These are phyloP conservation scores for Megaceryle alcyon DNA, from an alignment of 2,797 vertebrate species.

Conservation along the genomic window DNA sequence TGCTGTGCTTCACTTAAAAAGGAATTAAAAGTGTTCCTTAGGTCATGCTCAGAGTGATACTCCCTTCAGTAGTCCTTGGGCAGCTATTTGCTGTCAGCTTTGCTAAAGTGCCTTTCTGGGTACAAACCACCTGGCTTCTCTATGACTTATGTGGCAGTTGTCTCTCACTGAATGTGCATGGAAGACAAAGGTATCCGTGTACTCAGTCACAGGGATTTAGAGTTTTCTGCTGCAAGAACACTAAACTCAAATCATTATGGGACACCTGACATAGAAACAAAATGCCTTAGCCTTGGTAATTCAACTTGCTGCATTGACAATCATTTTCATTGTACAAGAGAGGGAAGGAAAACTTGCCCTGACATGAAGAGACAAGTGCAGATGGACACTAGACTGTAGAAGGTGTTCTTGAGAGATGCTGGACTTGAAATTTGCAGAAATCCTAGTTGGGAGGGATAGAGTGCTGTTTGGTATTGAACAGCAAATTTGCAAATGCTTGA, in stretches of 20 bases:
- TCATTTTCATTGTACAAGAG: background rate
- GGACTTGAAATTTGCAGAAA: background rate
- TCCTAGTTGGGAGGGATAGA: background rate
- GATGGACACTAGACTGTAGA: background rate
- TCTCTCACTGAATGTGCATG: accelerated
- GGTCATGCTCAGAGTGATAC: no score
- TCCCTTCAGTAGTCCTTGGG: accelerated
- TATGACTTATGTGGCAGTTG: background rate
- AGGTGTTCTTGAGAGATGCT: background rate
- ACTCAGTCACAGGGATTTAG: accelerated
- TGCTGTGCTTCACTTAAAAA: background rate
- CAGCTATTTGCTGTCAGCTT: background rate
- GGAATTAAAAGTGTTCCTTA: background rate
- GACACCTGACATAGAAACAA: background rate
- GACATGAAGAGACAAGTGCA: background rate
- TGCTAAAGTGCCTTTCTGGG: accelerated
- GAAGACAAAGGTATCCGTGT: background rate
- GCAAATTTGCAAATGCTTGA: background rate
- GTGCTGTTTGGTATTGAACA: background rate
- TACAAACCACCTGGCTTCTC: accelerated
- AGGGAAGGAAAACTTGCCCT: background rate
- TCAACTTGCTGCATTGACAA: background rate
- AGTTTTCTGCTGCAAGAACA: background rate
- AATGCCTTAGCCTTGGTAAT: background rate
- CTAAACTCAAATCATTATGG: background rate